A percentile compares a stretch with the other conserved stretches of the same genome.
Evolutionary conservation across 2,113 vertebrate genomes (phyloP).

Genomic region (Machaerirhynchus nigripectus): DNA sequence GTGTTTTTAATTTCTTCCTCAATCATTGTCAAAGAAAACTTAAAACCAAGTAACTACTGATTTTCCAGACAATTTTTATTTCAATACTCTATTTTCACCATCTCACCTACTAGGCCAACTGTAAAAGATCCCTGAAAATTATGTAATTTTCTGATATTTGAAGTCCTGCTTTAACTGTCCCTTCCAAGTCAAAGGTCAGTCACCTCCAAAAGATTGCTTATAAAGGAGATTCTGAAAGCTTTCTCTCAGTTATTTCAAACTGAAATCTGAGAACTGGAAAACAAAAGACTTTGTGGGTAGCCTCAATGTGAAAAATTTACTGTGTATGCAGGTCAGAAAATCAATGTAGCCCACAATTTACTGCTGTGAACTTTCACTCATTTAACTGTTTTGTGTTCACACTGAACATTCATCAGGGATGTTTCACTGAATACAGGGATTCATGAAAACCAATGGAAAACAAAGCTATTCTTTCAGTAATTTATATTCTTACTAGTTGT

Average conservation of each 20-base stretch:
- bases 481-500: neutral
- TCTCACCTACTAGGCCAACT: neutral
- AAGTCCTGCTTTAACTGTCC: neutral
- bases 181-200: conserved; percentile 62
- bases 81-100: neutral
- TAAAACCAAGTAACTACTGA: neutral
- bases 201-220: conserved; percentile 35
- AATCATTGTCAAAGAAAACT: neutral
- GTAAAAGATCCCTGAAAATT: neutral
- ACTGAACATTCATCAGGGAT: neutral
- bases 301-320: conserved; percentile 21
- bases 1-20: neutral
- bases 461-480: neutral
- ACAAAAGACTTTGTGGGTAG: neutral
- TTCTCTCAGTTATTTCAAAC: conserved; percentile 20
- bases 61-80: neutral
- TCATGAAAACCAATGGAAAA: neutral
- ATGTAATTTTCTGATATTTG: neutral
- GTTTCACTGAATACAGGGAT: conserved; percentile 1
- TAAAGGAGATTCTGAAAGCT: conserved; percentile 35
- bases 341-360: conserved; percentile 51
- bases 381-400: conserved; percentile 39
- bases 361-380: conserved; percentile 2
- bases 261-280: conserved; percentile 13
- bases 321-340: conserved; percentile 33